Percentiles rank a stretch among this genome's conserved stretches.
These are phyloP conservation scores for Mythimna vitellina DNA, from an alignment of 2,888 invertebrate species.

Conservation along the genomic window DNA sequence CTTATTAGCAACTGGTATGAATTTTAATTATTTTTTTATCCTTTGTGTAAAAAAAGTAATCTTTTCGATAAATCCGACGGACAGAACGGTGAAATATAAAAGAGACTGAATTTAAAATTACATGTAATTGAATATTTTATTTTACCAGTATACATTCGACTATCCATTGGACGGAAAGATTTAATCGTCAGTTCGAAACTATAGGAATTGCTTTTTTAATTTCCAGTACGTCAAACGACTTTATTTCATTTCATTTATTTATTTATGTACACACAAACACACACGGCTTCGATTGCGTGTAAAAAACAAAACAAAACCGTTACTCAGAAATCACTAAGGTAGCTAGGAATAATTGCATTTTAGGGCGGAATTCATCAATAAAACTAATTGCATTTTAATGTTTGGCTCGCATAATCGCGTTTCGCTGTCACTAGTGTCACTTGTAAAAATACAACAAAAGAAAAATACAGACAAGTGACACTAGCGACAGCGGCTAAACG, in stretches of 20 bases:
- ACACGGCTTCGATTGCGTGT: too few species aligned
- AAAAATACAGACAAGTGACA: too few species aligned
- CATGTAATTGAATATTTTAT: constrained; percentile 42
- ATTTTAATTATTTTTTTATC: background rate
- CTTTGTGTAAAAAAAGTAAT: background rate
- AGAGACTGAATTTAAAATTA: constrained; percentile 33
- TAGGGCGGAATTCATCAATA: too few species aligned
- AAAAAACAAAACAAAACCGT: background rate
- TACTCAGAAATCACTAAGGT: background rate
- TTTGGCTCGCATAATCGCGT: too few species aligned
- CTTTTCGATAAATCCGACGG: constrained; percentile 10
- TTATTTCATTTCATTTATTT: too few species aligned
- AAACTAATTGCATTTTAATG: too few species aligned
- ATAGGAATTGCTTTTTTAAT: background rate
- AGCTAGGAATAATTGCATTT: too few species aligned
- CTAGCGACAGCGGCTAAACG: too few species aligned
- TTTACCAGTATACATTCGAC: constrained; percentile 23
- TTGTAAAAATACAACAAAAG: too few species aligned
- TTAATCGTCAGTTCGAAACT: constrained; percentile 11
- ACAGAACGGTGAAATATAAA: constrained; percentile 9
- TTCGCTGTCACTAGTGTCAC: too few species aligned
- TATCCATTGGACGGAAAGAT: background rate
- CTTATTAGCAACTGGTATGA: background rate
- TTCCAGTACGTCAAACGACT: background rate
- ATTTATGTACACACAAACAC: background rate